Evolutionary conservation across 1,140 invertebrate species (phyloP).

Genomic region (Phthorimaea operculella): DNA sequence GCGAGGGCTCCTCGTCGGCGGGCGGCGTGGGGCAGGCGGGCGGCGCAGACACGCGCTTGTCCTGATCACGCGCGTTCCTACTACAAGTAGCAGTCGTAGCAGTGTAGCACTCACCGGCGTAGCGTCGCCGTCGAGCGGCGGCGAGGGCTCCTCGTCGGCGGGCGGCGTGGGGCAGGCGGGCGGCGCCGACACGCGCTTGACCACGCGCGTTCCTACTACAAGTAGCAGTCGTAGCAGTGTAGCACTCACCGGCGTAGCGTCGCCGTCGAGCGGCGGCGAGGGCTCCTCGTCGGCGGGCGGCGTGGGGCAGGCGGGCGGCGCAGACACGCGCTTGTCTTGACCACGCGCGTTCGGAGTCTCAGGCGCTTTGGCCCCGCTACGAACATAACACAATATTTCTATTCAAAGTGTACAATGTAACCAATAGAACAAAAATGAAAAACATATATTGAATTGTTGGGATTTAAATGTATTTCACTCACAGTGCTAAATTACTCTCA

Average conservation of each 20-base stretch:
- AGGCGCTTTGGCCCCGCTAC: conserved; percentile 31
- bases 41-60: conserved; percentile 47
- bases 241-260: conserved; percentile 46
- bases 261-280: conserved; percentile 40
- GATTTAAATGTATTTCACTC: too few relatives aligned
- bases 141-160: conserved; percentile 37
- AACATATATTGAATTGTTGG: too few relatives aligned
- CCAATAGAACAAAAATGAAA: too few relatives aligned
- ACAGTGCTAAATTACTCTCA: too few relatives aligned
- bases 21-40: conserved; percentile 41
- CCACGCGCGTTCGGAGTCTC: conserved; percentile 23
- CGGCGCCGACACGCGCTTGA: too few relatives aligned
- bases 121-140: conserved; percentile 47
- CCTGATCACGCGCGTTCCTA: conserved; percentile 19
- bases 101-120: conserved; percentile 41
- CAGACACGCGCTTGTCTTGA: conserved; percentile 45
- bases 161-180: conserved; percentile 42
- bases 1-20: conserved; percentile 38
- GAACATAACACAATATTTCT: background rate
- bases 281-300: conserved; percentile 50
- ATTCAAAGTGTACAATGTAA: too few relatives aligned
- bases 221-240: background rate
- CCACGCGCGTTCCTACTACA: background rate
- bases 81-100: too few relatives aligned
- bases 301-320: conserved; percentile 35